A percentile compares a stretch with the other conserved stretches of the same genome.
Evolutionary conservation across 2,888 invertebrate species (phyloP).

Genomic region (Drosophila aldrichi): DNA sequence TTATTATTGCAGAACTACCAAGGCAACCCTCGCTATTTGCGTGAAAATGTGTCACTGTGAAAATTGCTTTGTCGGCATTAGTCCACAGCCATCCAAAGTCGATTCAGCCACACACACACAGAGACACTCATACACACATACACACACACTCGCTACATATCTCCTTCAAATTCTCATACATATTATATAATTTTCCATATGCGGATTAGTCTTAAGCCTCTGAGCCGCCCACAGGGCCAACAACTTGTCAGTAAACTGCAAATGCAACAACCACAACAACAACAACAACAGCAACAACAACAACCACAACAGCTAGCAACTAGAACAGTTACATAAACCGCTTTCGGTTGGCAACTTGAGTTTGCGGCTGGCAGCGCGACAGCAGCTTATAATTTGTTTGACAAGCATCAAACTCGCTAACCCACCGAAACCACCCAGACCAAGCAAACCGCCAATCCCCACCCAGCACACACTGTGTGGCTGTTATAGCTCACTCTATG

Average conservation of each 20-base stretch:
- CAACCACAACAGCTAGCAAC: slow-evolving; percentile 18
- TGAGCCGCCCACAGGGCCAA: slow-evolving; percentile 52
- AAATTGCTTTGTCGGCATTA: slow-evolving; percentile 68
- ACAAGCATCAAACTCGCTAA: slow-evolving; percentile 66
- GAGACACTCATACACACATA: not conserved
- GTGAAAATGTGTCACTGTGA: slow-evolving; percentile 63
- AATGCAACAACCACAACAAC: slow-evolving; percentile 12
- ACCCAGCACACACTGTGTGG: not conserved
- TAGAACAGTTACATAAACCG: slow-evolving; percentile 62
- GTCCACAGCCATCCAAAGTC: slow-evolving; percentile 37
- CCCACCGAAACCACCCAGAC: not conserved
- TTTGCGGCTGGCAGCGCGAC: slow-evolving; percentile 51
- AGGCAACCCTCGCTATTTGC: not conserved
- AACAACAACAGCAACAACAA: slow-evolving; percentile 1
- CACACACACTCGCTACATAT: not conserved
- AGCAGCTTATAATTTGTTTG: slow-evolving; percentile 76
- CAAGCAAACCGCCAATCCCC: not conserved
- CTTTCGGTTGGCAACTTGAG: slow-evolving; percentile 67
- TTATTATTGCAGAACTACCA: not conserved
- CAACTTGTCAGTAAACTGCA: slow-evolving; percentile 48
- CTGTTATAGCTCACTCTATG: slow-evolving; percentile 27
- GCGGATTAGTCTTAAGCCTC: slow-evolving; percentile 69
- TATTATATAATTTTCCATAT: slow-evolving; percentile 80
- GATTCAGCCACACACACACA: slow-evolving; percentile 19
- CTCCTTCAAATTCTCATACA: slow-evolving; percentile 41